Percentiles rank a stretch among this genome's conserved stretches.
Conservation (phyloP, 2,797 vertebrate species). For the Cyprinodon diabolis region DNA sequence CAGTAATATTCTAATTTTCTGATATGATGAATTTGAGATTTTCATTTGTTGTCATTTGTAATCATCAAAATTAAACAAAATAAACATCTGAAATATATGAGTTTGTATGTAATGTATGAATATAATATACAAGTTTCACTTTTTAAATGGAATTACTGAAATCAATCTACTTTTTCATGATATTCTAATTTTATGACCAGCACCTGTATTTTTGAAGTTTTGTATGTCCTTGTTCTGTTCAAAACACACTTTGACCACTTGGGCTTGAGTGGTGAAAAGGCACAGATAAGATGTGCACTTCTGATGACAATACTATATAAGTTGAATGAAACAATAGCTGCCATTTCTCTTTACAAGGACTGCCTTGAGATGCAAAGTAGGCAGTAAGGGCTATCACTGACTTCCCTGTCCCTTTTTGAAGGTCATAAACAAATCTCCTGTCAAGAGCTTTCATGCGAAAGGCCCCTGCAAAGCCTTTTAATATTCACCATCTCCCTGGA, state of each 20-base stretch:
- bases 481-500: constrained; percentile 73
- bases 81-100: too few species aligned
- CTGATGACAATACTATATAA: constrained; percentile 44
- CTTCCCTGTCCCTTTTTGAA: constrained; percentile 61
- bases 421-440: constrained; percentile 78
- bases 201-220: constrained; percentile 22
- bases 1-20: too few species aligned
- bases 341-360: constrained; percentile 12
- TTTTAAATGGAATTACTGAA: too few species aligned
- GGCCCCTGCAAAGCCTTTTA: constrained; percentile 65
- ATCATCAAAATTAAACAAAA: too few species aligned
- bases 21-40: too few species aligned
- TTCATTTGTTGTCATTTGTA: too few species aligned
- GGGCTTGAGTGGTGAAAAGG: constrained; percentile 31
- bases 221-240: constrained; percentile 3
- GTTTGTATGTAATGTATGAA: too few species aligned
- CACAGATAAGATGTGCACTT: constrained; percentile 10
- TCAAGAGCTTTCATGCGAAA: constrained; percentile 57
- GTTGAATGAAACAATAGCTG: constrained; percentile 27
- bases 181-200: too few species aligned
- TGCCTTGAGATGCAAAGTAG: constrained; percentile 63
- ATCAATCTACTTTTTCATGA: too few species aligned
- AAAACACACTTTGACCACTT: constrained; percentile 12
- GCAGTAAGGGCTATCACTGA: constrained; percentile 54
- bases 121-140: too few species aligned